phyloP scores from a whole-genome alignment of 2,113 vertebrate genomes.

The Tachuris rubrigastra region DNA sequence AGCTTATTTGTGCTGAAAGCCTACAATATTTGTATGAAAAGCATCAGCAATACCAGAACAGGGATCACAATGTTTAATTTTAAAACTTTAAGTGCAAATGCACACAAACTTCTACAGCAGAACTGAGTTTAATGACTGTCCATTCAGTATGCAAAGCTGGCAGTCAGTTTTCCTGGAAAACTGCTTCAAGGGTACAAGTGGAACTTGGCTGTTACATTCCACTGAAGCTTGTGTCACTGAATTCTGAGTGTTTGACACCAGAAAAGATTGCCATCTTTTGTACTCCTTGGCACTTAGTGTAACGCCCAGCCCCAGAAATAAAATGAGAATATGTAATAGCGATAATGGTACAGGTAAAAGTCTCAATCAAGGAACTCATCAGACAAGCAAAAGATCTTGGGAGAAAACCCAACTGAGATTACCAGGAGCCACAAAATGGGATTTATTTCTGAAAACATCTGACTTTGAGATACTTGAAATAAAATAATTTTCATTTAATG shows the following conservation, averaged over 20 bases:
- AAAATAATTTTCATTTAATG: not conserved
- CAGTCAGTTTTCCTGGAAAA: not conserved
- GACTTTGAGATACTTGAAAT: not conserved
- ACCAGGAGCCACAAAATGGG: not conserved
- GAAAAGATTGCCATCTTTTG: not conserved
- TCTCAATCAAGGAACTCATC: not conserved
- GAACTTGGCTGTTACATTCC: not conserved
- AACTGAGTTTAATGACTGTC: not conserved
- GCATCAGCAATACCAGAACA: not conserved
- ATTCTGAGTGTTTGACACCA: not conserved
- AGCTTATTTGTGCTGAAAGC: not conserved
- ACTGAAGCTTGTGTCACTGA: not conserved
- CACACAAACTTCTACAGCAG: not conserved
- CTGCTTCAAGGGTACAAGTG: not conserved
- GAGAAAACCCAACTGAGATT: not conserved
- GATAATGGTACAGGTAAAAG: not conserved
- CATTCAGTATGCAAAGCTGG: not conserved
- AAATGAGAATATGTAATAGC: not conserved
- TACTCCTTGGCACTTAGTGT: not conserved
- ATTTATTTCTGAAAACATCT: not conserved
- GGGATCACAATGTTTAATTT: not conserved
- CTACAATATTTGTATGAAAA: not conserved
- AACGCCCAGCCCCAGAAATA: accelerated
- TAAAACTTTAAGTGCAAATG: not conserved
- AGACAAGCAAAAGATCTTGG: not conserved